A percentile compares a stretch with the other conserved stretches of the same genome.
phyloP scores from a whole-genome alignment of 2,113 vertebrate species.

The Herpetotheres cachinnans region DNA sequence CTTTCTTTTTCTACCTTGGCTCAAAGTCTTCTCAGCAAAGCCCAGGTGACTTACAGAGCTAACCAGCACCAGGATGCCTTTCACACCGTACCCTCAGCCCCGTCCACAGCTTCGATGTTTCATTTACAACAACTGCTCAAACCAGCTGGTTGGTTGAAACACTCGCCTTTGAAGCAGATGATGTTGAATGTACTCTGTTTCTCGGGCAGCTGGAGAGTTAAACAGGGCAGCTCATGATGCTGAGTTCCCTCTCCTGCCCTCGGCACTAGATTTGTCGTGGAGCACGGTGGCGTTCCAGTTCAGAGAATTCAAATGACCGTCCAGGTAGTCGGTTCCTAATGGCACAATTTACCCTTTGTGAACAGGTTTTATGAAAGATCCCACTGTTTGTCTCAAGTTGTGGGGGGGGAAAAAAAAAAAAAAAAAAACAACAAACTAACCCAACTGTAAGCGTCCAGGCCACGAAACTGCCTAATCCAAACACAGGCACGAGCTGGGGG shows the following conservation, averaged over 20 bases:
- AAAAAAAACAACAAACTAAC: neutral
- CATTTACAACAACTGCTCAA: neutral
- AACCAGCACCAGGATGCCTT: neutral
- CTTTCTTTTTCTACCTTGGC: neutral
- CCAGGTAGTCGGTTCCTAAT: slow-evolving; percentile 39
- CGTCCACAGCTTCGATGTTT: neutral
- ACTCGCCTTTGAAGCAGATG: neutral
- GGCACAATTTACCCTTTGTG: slow-evolving; percentile 71
- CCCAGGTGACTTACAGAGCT: neutral
- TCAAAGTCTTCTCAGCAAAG: neutral
- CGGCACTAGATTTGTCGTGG: neutral
- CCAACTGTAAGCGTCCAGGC: slow-evolving; percentile 35
- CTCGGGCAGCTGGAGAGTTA: neutral
- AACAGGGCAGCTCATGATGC: neutral
- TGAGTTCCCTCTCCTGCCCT: neutral
- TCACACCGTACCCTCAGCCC: neutral
- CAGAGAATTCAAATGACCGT: slow-evolving; percentile 13
- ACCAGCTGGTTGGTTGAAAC: neutral
- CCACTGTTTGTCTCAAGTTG: slow-evolving; percentile 49
- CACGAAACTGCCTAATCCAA: slow-evolving; percentile 27
- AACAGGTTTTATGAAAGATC: slow-evolving; percentile 45
- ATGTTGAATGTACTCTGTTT: neutral
- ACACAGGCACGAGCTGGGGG: slow-evolving; percentile 51
- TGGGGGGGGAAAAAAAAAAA: neutral
- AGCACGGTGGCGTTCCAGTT: neutral